These are phyloP conservation scores for Hipparchia semele DNA, from an alignment of 2,888 invertebrate species.

Conservation along the genomic window DNA sequence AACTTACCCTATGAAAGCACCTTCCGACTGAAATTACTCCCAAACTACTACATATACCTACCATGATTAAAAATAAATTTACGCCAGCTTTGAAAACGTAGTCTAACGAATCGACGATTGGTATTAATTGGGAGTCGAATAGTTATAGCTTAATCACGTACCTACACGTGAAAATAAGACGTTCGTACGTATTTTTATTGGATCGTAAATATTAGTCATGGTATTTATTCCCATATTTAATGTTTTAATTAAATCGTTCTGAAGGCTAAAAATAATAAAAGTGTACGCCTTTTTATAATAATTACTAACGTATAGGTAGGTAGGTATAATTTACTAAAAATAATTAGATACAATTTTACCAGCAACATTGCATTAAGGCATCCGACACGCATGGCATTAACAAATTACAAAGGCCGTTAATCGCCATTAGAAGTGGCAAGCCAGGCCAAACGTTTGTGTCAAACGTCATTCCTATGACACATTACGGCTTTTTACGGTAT, in stretches of 20 bases:
- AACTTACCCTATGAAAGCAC: conserved; percentile 55
- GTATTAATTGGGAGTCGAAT: conserved; percentile 40
- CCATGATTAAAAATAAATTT: conserved; percentile 42
- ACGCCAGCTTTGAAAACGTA: conserved; percentile 28
- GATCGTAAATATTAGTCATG: conserved; percentile 42
- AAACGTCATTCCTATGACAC: conserved; percentile 47
- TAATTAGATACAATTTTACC: conserved; percentile 32
- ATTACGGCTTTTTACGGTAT: conserved; percentile 49
- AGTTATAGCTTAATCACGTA: conserved; percentile 48
- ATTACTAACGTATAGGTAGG: conserved; percentile 7
- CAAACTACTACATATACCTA: conserved; percentile 53
- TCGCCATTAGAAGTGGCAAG: conserved; percentile 37
- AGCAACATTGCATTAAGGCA: conserved; percentile 24
- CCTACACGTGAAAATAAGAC: conserved; percentile 46
- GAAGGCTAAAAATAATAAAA: conserved; percentile 11
- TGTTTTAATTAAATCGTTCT: conserved; percentile 16
- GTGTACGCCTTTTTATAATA: conserved; percentile 28
- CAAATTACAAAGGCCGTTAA: conserved; percentile 40
- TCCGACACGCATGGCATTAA: conserved; percentile 40
- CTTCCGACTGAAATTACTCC: conserved; percentile 51
- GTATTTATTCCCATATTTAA: conserved; percentile 16
- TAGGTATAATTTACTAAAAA: conserved; percentile 29
- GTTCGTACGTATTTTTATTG: conserved; percentile 39
- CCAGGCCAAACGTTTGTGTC: conserved; percentile 45
- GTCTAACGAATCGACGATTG: conserved; percentile 47